Percentiles rank a stretch among this genome's conserved stretches.
phyloP scores from a whole-genome alignment of 1,140 invertebrate genomes.

The Papilio machaon region DNA sequence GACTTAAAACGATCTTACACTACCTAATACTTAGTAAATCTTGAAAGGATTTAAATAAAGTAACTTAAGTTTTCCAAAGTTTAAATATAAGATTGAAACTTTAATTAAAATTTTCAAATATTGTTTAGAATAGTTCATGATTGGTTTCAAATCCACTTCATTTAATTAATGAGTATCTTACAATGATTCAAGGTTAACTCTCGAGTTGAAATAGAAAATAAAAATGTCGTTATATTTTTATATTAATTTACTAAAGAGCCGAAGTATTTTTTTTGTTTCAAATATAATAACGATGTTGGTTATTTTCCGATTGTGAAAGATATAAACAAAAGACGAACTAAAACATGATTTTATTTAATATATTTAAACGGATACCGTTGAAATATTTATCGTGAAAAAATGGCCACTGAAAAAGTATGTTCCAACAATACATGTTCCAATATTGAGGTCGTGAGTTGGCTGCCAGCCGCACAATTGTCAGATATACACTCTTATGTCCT shows the following conservation, averaged over 20 bases:
- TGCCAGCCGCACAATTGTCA: conserved; percentile 16
- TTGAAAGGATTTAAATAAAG: neutral
- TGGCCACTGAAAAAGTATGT: conserved; percentile 6
- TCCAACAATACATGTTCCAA: neutral
- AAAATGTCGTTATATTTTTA: no score
- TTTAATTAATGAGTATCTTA: neutral
- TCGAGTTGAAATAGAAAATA: neutral
- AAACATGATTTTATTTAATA: neutral
- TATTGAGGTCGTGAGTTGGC: conserved; percentile 19
- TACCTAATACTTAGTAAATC: neutral
- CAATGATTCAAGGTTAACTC: neutral
- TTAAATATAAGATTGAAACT: neutral
- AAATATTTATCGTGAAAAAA: conserved; percentile 7
- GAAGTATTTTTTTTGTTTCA: no score
- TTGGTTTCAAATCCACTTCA: neutral
- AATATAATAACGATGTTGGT: no score
- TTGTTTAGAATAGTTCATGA: neutral
- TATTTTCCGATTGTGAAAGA: neutral
- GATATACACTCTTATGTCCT: neutral
- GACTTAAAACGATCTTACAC: no score
- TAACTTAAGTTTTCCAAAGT: neutral
- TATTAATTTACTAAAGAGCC: no score
- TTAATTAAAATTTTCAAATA: conserved; percentile 1
- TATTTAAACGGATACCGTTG: neutral
- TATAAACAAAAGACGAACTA: neutral